Conservation (phyloP, 2,113 vertebrate species). For the Oncorhynchus tshawytscha region DNA sequence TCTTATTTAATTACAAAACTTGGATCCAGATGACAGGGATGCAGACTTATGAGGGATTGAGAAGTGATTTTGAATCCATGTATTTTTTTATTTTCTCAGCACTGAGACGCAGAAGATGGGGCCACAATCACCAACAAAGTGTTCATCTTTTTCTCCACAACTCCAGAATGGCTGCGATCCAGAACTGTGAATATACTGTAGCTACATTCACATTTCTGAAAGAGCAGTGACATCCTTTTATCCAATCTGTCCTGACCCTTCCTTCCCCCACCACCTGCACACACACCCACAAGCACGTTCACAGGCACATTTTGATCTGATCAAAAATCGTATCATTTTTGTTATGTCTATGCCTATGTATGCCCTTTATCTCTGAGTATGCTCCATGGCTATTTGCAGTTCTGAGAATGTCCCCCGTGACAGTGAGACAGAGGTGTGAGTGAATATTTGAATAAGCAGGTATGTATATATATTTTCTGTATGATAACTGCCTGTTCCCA, state of each 20-base stretch:
- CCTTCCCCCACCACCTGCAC: too few relatives aligned
- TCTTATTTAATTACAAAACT: constrained; percentile 2
- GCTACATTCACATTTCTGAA: background rate
- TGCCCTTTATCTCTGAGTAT: background rate
- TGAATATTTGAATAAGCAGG: background rate
- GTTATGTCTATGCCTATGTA: too few relatives aligned
- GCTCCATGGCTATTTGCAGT: background rate
- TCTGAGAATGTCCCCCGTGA: background rate
- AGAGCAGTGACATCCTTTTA: too few relatives aligned
- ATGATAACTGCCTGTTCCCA: constrained; percentile 1
- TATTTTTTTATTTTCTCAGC: background rate
- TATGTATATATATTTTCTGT: background rate
- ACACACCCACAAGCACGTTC: background rate
- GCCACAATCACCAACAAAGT: background rate
- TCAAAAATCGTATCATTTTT: background rate
- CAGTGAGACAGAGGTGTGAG: background rate
- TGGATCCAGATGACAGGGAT: background rate
- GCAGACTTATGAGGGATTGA: background rate
- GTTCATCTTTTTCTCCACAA: background rate
- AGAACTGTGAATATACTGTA: background rate
- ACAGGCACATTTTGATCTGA: background rate
- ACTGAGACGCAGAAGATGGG: background rate
- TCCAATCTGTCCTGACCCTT: too few relatives aligned
- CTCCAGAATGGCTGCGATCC: background rate
- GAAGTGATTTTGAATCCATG: background rate